Evolutionary conservation across 2,888 invertebrate species (phyloP), one percentile per base, ranked within the genome.

Genomic region (Drosophila quinaria): DNA sequence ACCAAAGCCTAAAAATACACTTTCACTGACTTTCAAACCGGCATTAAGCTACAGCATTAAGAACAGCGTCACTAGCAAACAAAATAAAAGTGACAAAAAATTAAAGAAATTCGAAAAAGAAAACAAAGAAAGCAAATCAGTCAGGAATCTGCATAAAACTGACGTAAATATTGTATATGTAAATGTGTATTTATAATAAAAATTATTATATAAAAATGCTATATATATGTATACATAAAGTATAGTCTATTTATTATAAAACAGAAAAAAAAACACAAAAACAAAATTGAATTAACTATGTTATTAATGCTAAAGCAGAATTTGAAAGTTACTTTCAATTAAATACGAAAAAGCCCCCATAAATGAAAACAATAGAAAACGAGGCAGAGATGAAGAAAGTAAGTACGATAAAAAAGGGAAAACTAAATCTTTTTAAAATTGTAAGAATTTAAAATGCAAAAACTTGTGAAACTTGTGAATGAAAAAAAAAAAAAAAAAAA

Each of bases 301-400:
- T 89, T 89, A 88, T 85, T 75, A 79, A 87, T 74, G 78, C 88
- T 87, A 90, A 81, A 80, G 44, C 66, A 67, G 70, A 80, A 86
- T 60, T 89, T 83, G 87, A 90, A 87, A 90, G 90, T 79, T 89
- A 89, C 89, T 90, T 87, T 87, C 87, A 87, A 87, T 81, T 83
- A 89, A 89, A 87, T 80, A 89, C 70, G 68, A 78, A 59, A 75
- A 61, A 78, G 29, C 11, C 39, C 19, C 42, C 17, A 35, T n/a
- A 59, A 47, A 22, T 25, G 2, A 54, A 59, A 37, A 51, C 33
- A 11, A 35, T 15, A 8, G 11, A 58, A 42, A 13, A 10, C n/a
- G 31, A 37, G 22, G 15, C 25, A 19, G n/a, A 25, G 33, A 49
- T 63, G 31, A 42, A 33, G 19, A 55, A 64, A 46, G 15, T 54